A percentile compares a stretch with the other conserved stretches of the same genome.
Evolutionary conservation across 2,113 vertebrate species (phyloP).

Genomic region (Patagioenas fasciata): DNA sequence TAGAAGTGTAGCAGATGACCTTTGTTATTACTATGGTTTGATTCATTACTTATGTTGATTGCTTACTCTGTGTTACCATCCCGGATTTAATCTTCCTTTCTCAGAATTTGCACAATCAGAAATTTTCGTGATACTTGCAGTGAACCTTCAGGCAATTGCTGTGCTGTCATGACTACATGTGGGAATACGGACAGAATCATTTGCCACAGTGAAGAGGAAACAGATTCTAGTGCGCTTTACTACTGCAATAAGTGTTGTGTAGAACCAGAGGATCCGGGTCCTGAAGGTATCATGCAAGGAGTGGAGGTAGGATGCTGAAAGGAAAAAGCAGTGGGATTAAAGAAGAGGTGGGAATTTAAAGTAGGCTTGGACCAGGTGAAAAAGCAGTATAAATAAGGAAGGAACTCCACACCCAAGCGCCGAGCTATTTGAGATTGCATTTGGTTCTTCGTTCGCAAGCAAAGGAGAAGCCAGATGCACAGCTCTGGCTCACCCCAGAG

Average conservation of each 20-base stretch:
- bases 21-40: not conserved
- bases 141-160: not conserved
- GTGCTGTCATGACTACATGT: not conserved
- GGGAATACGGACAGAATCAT: not conserved
- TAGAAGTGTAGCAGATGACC: not conserved
- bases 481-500: not conserved
- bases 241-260: not conserved
- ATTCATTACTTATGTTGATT: not conserved
- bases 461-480: not conserved
- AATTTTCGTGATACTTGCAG: not conserved
- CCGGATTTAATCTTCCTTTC: not conserved
- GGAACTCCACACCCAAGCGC: not conserved
- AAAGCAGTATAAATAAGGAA: not conserved
- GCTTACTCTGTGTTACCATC: not conserved
- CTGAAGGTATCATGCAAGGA: not conserved
- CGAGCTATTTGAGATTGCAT: not conserved
- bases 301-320: not conserved
- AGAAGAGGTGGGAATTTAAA: not conserved
- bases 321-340: not conserved
- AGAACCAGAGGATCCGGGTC: not conserved
- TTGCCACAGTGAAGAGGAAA: not conserved
- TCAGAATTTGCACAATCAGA: not conserved
- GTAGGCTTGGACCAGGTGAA: not conserved
- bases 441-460: not conserved
- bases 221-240: not conserved